Evolutionary conservation across 2,113 vertebrate species (phyloP).

Genomic region (Lasiurus cinereus): DNA sequence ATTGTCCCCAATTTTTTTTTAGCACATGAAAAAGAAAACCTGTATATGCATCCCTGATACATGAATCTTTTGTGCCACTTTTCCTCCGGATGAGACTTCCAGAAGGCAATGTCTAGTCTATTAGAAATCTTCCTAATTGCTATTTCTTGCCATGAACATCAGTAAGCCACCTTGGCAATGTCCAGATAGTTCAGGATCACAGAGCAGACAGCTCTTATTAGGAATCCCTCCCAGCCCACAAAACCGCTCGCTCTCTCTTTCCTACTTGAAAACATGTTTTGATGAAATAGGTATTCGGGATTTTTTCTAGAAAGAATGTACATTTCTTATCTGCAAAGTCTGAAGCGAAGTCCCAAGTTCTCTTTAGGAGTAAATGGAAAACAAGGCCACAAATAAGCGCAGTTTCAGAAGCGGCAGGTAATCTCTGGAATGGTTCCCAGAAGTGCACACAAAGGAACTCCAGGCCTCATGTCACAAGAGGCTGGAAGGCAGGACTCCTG

Average conservation of each 20-base stretch:
- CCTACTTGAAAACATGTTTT: neutral
- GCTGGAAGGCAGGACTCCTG: constrained; percentile 57
- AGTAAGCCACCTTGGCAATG: neutral
- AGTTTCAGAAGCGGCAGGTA: neutral
- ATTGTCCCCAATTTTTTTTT: neutral
- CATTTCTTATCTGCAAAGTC: neutral
- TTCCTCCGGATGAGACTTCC: constrained; percentile 11
- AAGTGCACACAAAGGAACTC: constrained; percentile 68
- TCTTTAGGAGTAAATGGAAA: constrained; percentile 38
- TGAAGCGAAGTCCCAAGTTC: constrained; percentile 41
- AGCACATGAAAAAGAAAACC: neutral
- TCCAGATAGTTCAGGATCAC: neutral
- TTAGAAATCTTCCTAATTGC: neutral
- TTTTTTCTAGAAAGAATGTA: neutral
- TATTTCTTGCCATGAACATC: neutral
- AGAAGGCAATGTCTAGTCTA: neutral
- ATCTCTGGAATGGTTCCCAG: constrained; percentile 15
- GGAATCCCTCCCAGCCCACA: neutral
- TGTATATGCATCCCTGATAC: neutral
- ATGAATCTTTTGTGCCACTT: neutral
- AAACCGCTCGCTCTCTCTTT: neutral
- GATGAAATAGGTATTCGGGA: neutral
- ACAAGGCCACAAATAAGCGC: neutral
- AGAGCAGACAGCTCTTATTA: neutral
- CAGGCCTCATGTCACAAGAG: constrained; percentile 17